Percentiles rank a stretch among this genome's conserved stretches.
These are phyloP conservation scores for Anabas testudineus DNA, from an alignment of 2,797 vertebrate species.

Conservation along the genomic window DNA sequence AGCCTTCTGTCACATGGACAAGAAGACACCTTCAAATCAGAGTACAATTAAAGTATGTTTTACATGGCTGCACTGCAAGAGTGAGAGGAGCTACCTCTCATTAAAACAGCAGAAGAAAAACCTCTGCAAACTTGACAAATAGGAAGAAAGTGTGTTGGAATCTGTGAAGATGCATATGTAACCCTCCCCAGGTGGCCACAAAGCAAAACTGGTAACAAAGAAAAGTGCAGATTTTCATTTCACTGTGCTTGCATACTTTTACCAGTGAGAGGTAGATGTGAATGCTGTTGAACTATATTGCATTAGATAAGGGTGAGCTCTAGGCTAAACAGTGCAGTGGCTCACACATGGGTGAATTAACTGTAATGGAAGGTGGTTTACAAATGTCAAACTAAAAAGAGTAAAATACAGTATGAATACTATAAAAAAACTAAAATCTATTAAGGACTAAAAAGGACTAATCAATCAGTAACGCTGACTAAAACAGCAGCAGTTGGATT, in stretches of 20 bases:
- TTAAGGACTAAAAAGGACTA: neutral
- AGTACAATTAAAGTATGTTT: neutral
- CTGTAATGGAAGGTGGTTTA: constrained; percentile 12
- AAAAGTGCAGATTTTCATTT: constrained; percentile 1
- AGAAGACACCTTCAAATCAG: constrained; percentile 17
- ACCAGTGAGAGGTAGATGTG: neutral
- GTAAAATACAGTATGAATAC: no score
- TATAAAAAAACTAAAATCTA: no score
- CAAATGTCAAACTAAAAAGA: constrained; percentile 23
- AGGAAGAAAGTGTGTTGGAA: neutral
- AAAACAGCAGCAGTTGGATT: constrained; percentile 46
- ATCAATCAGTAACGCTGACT: constrained; percentile 13
- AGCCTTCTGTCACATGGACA: constrained; percentile 12
- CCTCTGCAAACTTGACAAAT: neutral
- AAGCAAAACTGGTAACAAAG: neutral
- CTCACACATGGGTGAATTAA: constrained; percentile 42
- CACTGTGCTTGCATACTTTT: neutral
- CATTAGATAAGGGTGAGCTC: constrained; percentile 5
- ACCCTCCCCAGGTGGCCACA: neutral
- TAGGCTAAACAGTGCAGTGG: constrained; percentile 22
- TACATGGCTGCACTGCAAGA: neutral
- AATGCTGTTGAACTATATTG: neutral
- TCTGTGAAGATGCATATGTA: neutral
- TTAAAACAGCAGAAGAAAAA: neutral
- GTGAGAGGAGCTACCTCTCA: neutral